Percentiles rank a stretch among this genome's conserved stretches.
phyloP scores from a whole-genome alignment of 2,797 vertebrate species.

The Synaphobranchus kaupii region DNA sequence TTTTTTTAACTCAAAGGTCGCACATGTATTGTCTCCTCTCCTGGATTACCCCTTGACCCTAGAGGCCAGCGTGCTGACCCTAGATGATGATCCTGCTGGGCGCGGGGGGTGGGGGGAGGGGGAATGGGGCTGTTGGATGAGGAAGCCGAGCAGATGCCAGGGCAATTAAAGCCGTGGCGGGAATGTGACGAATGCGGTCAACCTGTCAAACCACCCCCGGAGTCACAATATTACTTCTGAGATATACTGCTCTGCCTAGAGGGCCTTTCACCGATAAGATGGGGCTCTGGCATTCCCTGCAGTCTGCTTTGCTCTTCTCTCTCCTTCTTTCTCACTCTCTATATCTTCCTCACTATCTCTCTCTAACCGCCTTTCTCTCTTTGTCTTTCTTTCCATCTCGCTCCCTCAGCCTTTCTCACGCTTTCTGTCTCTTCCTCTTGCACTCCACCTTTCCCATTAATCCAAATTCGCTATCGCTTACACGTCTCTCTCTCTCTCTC shows the following conservation, averaged over 20 bases:
- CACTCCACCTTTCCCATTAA: slow-evolving; percentile 39
- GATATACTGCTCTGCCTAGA: slow-evolving; percentile 74
- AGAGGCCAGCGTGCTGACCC: slow-evolving; percentile 25
- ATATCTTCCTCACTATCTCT: slow-evolving; percentile 51
- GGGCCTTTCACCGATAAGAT: slow-evolving; percentile 65
- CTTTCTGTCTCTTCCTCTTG: slow-evolving; percentile 53
- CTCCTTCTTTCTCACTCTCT: slow-evolving; percentile 37
- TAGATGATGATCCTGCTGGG: slow-evolving; percentile 59
- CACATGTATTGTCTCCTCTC: slow-evolving; percentile 65
- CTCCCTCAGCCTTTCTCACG: slow-evolving; percentile 56
- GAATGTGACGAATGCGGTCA: slow-evolving; percentile 82
- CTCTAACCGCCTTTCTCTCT: slow-evolving; percentile 48
- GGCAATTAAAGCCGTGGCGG: slow-evolving; percentile 74
- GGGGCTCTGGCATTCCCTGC: slow-evolving; percentile 47
- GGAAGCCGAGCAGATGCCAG: slow-evolving; percentile 79
- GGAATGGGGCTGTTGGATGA: slow-evolving; percentile 51
- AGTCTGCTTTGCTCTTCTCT: slow-evolving; percentile 45
- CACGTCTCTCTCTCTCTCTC: slow-evolving; percentile 30
- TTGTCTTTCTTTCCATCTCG: slow-evolving; percentile 49
- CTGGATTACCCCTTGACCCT: slow-evolving; percentile 67
- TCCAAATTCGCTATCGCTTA: slow-evolving; percentile 26
- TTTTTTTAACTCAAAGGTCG: slow-evolving; percentile 56
- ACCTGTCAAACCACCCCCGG: slow-evolving; percentile 78
- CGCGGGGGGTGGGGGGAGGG: slow-evolving; percentile 39
- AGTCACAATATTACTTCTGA: slow-evolving; percentile 75